Percentiles rank a stretch among this genome's conserved stretches.
Evolutionary conservation across 2,888 invertebrate species (phyloP).

Genomic region (Chymomyza caudatula): DNA sequence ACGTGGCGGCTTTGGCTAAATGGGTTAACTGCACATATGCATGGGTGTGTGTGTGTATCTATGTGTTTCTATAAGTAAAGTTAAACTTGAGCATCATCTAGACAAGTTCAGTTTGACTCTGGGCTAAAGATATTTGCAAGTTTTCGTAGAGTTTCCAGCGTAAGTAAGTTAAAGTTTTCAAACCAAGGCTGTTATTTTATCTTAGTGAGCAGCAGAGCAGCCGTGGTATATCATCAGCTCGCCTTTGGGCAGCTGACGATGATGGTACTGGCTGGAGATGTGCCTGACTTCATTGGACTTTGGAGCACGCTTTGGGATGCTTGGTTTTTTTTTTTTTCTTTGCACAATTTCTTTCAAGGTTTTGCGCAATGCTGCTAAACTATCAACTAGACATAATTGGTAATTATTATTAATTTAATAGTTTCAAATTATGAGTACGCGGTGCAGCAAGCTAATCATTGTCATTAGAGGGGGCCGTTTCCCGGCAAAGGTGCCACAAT

Average conservation of each 20-base stretch:
- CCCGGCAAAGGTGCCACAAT: constrained; percentile 33
- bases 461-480: constrained; percentile 38
- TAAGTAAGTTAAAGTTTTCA: background rate
- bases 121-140: background rate
- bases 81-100: background rate
- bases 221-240: background rate
- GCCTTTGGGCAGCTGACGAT: background rate
- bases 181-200: background rate
- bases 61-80: background rate
- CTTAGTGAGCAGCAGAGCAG: background rate
- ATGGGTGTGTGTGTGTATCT: too few relatives aligned
- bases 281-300: background rate
- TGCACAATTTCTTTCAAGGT: too few relatives aligned
- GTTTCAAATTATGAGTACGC: constrained; percentile 43
- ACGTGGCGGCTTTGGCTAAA: too few relatives aligned
- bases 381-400: constrained; percentile 49
- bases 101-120: background rate
- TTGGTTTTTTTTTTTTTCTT: background rate
- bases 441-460: constrained; percentile 48
- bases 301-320: background rate
- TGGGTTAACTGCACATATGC: background rate
- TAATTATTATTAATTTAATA: constrained; percentile 68
- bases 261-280: background rate
- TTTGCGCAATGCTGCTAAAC: constrained; percentile 39
- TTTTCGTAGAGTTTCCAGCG: too few relatives aligned